Evolutionary conservation across 1,140 invertebrate species (phyloP).

Genomic region (Papilio xuthus): DNA sequence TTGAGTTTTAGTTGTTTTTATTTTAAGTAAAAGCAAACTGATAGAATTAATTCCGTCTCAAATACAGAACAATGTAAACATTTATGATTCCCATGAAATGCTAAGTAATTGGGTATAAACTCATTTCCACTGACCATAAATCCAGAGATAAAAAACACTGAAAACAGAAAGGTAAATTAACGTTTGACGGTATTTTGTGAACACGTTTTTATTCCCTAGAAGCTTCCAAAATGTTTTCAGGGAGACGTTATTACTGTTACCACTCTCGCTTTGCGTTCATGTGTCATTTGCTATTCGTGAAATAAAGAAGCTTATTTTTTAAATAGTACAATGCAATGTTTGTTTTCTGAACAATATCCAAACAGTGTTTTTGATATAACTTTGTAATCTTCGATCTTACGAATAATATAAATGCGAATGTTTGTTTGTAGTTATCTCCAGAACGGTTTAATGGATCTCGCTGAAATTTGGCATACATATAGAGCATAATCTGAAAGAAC

Average conservation of each 20-base stretch:
- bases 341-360: too few relatives aligned
- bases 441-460: too few relatives aligned
- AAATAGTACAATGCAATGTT: neutral
- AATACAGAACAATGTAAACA: neutral
- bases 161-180: conserved; percentile 19
- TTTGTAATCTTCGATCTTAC: too few relatives aligned
- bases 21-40: neutral
- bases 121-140: conserved; percentile 1
- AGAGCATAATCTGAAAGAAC: too few relatives aligned
- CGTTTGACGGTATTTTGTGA: neutral
- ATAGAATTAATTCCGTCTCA: neutral
- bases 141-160: neutral
- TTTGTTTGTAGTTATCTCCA: too few relatives aligned
- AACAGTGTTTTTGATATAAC: too few relatives aligned
- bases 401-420: too few relatives aligned
- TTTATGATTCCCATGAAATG: neutral
- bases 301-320: neutral
- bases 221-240: neutral
- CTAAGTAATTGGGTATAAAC: conserved; percentile 10
- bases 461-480: too few relatives aligned
- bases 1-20: too few relatives aligned
- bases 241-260: neutral
- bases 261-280: neutral
- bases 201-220: neutral
- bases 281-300: neutral